A percentile compares a stretch with the other conserved stretches of the same genome.
Conservation (phyloP, 2,888 invertebrate species). For the Diadromus collaris region DNA sequence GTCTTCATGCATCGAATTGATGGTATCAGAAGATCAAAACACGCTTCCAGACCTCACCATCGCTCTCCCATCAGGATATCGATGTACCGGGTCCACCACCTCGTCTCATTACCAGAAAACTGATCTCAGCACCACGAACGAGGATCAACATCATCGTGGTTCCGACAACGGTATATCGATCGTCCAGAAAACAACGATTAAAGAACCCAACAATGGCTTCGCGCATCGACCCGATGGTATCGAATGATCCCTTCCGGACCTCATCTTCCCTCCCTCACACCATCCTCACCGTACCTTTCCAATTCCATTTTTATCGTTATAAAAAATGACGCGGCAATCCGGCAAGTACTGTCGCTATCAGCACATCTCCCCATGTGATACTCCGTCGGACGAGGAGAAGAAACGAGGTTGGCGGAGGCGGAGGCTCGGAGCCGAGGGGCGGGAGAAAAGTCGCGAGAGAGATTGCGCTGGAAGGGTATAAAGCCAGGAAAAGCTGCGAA, state of each 20-base stretch:
- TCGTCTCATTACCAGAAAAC: not conserved
- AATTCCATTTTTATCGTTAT: constrained; percentile 77
- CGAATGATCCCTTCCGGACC: not conserved
- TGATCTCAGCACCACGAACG: constrained; percentile 25
- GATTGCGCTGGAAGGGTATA: constrained; percentile 54
- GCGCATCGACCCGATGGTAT: not conserved
- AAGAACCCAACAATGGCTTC: not conserved
- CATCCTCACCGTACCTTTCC: constrained; percentile 73
- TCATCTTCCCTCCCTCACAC: constrained; percentile 35
- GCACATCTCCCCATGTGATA: constrained; percentile 49
- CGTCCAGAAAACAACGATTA: not conserved
- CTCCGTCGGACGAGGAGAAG: constrained; percentile 19
- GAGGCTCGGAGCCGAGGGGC: not conserved
- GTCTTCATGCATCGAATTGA: not conserved
- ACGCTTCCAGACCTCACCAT: not conserved
- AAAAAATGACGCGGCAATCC: constrained; percentile 74
- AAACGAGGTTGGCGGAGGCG: constrained; percentile 31
- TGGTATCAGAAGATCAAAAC: not conserved
- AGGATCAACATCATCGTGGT: constrained; percentile 12
- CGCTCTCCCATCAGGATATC: constrained; percentile 17
- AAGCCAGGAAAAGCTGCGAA: constrained; percentile 48
- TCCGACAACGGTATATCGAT: not conserved
- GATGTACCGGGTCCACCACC: not conserved
- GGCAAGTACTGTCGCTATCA: constrained; percentile 66
- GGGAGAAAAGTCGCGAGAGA: constrained; percentile 47